Evolutionary conservation across 2,888 invertebrate species (phyloP), one percentile per base, ranked within the genome.

Genomic region (Calameuta pallipes): DNA sequence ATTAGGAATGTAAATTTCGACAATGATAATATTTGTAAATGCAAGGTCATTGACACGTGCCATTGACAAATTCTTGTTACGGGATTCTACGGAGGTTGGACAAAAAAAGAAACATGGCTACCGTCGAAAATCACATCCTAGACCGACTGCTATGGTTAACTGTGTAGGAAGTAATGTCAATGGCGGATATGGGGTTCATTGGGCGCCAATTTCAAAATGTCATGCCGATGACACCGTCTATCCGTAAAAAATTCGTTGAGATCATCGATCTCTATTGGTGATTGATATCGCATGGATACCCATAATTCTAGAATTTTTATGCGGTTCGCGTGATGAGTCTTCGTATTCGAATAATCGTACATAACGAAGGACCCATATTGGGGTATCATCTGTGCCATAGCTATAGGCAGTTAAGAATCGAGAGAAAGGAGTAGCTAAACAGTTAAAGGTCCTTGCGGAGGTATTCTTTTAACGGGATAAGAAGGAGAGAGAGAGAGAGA

Each of bases 91-190:
- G 31, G 71, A 6, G 13, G 12, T 0, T 34, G 33, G 12, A 31
- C 3, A 71, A 30, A 70, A 71, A 31, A 34, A 56, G 9, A 56
- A 9, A 56, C 4, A 23, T 23, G 15, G 41, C 12, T 15, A 71
- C 71, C 71, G 12, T 30, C 34, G 15, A 71, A 71, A 71, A 71
- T 71, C 1, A 34, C 71, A 71, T 71, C 71, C 71, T 71, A 71
- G 71, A 11, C 11, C 71, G 71, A 71, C 23, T 23, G 23, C 56
- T 23, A 23, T 23, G 23, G 56, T 56, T 56, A 9, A 23, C 56
- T 56, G 0, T 9, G 6, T 23, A 56, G 56, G 56, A 23, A 2
- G 56, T 9, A 23, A 56, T 23, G 6, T 6, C 23, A 23, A 9
- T 9, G 56, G 4, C 56, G 56, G 56, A 56, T 56, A 56, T 56